Conservation (phyloP, 2,113 vertebrate species). For the Pao palembangensis region DNA sequence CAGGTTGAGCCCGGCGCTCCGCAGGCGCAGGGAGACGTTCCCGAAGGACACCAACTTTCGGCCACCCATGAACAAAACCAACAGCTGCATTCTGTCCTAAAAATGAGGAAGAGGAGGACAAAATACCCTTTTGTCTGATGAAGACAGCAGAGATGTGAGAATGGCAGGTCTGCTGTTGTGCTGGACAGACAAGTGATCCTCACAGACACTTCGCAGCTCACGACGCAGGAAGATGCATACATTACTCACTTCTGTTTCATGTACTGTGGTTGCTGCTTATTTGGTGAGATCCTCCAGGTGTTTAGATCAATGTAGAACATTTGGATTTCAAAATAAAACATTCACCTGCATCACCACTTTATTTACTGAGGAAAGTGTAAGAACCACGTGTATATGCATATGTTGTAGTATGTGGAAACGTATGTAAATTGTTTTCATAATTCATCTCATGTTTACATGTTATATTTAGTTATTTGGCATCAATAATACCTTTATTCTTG, state of each 20-base stretch:
- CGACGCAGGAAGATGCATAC: neutral
- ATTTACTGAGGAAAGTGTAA: conserved; percentile 16
- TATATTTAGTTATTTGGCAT: conserved; percentile 28
- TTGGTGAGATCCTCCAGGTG: conserved; percentile 50
- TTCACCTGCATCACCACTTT: conserved; percentile 12
- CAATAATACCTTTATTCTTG: conserved; percentile 16
- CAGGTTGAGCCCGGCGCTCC: conserved; percentile 80
- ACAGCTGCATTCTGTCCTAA: conserved; percentile 86
- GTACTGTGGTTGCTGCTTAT: conserved; percentile 55
- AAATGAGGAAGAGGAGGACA: neutral
- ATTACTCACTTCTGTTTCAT: conserved; percentile 27
- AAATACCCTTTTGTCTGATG: neutral
- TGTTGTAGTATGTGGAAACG: conserved; percentile 25
- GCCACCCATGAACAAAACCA: conserved; percentile 92
- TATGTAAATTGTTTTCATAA: conserved; percentile 16
- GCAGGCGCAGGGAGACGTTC: conserved; percentile 84
- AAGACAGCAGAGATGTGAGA: conserved; percentile 1
- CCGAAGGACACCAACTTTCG: conserved; percentile 76
- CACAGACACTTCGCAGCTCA: conserved; percentile 8
- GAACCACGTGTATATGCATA: neutral
- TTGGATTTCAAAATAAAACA: conserved; percentile 15
- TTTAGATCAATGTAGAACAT: conserved; percentile 52
- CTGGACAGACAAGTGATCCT: conserved; percentile 12
- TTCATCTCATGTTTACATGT: conserved; percentile 56
- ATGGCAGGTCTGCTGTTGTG: conserved; percentile 1